phyloP scores from a whole-genome alignment of 2,888 invertebrate genomes.

The Lasioglossum zephyrum region DNA sequence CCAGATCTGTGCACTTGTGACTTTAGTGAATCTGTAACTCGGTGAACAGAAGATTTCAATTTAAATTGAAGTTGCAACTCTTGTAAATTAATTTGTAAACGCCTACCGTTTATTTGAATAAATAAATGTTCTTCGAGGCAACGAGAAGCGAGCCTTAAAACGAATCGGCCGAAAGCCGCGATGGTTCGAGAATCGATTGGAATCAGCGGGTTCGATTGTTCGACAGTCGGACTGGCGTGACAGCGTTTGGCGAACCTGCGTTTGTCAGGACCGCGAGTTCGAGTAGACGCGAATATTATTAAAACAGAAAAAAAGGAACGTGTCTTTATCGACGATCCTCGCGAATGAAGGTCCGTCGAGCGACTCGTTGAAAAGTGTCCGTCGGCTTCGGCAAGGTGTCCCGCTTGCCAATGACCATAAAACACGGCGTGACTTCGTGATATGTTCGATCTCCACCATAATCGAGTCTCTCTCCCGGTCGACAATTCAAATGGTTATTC shows the following conservation, averaged over 20 bases:
- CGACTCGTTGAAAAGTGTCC: conserved; percentile 57
- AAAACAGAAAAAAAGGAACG: conserved; percentile 42
- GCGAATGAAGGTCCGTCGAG: conserved; percentile 57
- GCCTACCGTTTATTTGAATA: background rate
- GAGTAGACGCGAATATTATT: conserved; percentile 34
- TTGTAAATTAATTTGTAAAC: too few species aligned
- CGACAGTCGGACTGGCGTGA: conserved; percentile 48
- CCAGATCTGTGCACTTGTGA: too few species aligned
- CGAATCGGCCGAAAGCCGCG: conserved; percentile 21
- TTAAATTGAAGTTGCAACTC: background rate
- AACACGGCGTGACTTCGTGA: conserved; percentile 27
- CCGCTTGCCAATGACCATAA: conserved; percentile 50
- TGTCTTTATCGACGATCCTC: conserved; percentile 48
- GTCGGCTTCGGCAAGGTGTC: conserved; percentile 59
- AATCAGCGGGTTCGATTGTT: conserved; percentile 50
- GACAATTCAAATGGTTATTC: conserved; percentile 6
- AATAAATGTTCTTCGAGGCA: background rate
- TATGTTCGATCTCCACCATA: background rate
- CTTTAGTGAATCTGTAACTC: background rate
- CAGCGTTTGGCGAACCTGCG: conserved; percentile 36
- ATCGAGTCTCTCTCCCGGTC: background rate
- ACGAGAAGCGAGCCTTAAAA: background rate
- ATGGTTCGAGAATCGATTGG: conserved; percentile 37
- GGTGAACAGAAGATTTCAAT: background rate
- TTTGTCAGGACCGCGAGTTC: conserved; percentile 61